phyloP scores from a whole-genome alignment of 2,888 invertebrate genomes.

The Augochlorella aurata region DNA sequence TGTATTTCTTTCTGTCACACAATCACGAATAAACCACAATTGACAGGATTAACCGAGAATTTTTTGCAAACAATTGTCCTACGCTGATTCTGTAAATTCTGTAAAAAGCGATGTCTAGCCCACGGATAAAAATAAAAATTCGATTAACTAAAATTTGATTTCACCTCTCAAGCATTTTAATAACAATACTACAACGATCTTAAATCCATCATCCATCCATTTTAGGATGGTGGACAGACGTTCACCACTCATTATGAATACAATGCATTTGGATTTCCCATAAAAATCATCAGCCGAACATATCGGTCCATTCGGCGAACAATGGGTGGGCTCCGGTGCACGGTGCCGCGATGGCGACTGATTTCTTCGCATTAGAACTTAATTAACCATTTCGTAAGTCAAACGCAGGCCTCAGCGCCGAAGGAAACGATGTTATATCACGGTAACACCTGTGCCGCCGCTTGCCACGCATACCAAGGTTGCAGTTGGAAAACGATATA shows the following conservation, averaged over 20 bases:
- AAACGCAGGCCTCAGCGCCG: constrained; percentile 29
- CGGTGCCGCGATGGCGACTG: background rate
- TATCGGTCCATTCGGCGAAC: background rate
- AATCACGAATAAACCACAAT: no score
- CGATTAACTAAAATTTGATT: no score
- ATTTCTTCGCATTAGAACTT: background rate
- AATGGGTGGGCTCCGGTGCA: background rate
- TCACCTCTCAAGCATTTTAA: no score
- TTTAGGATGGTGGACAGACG: no score
- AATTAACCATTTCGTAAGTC: constrained; percentile 23
- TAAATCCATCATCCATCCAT: no score
- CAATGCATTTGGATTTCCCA: background rate
- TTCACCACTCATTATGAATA: background rate
- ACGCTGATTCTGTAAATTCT: no score
- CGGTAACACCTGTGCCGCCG: constrained; percentile 46
- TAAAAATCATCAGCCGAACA: background rate
- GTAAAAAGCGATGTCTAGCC: no score
- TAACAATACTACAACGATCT: no score
- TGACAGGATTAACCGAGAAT: no score
- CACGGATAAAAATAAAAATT: no score
- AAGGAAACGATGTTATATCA: constrained; percentile 34
- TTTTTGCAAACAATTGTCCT: no score
- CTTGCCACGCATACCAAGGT: constrained; percentile 51
- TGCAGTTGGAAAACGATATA: constrained; percentile 31
- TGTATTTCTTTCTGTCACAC: no score